These are phyloP conservation scores for Cosmia pyralina DNA, from an alignment of 2,888 invertebrate species.

Conservation along the genomic window DNA sequence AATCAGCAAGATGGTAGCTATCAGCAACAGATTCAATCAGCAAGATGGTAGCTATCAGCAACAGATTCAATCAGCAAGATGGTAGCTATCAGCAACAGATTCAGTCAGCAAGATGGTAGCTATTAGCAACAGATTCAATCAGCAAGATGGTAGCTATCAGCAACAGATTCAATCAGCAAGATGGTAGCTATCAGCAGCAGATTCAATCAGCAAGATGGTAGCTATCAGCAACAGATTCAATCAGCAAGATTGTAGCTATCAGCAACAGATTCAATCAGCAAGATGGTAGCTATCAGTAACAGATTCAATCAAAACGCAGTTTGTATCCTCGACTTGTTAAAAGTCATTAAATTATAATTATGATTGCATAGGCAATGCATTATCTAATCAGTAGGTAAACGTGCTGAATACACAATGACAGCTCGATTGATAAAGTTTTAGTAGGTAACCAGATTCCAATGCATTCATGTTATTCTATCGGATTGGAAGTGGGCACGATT, in stretches of 20 bases:
- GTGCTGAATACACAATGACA: slow-evolving; percentile 7
- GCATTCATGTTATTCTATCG: not conserved
- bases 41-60: not conserved
- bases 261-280: not conserved
- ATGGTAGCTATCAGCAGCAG: not conserved
- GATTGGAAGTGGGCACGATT: slow-evolving; percentile 36
- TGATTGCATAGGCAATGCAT: not conserved
- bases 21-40: not conserved
- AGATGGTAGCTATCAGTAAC: not conserved
- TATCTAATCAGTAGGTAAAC: slow-evolving; percentile 38
- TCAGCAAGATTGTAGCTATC: not conserved
- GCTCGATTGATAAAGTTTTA: slow-evolving; percentile 15
- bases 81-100: not conserved
- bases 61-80: not conserved
- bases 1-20: not conserved
- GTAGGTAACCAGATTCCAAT: slow-evolving; percentile 12
- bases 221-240: not conserved
- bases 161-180: not conserved
- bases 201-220: not conserved
- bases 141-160: not conserved
- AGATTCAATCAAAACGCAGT: not conserved
- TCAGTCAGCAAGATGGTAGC: not conserved
- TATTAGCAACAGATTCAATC: not conserved
- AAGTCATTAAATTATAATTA: not conserved
- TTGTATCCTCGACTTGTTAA: not conserved